These are phyloP conservation scores for Malthinus seriepunctatus DNA, from an alignment of 2,888 invertebrate species.

Conservation along the genomic window DNA sequence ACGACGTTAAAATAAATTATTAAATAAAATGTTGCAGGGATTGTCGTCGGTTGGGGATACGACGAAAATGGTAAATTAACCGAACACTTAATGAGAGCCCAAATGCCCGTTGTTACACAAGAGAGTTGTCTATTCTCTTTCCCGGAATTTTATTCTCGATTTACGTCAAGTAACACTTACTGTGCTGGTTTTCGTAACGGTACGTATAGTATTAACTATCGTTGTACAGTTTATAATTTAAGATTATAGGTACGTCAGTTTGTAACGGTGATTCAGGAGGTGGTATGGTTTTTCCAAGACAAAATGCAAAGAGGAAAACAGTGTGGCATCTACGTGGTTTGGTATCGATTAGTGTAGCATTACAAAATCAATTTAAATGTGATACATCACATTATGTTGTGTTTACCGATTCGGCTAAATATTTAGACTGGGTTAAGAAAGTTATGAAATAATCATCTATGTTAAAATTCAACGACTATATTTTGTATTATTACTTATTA, in stretches of 20 bases:
- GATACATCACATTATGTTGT: slow-evolving; percentile 64
- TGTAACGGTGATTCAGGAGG: slow-evolving; percentile 58
- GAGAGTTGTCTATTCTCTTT: slow-evolving; percentile 64
- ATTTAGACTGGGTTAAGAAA: slow-evolving; percentile 56
- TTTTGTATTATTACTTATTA: too few relatives aligned
- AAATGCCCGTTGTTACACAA: slow-evolving; percentile 64
- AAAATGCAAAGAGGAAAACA: slow-evolving; percentile 33
- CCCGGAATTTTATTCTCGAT: slow-evolving; percentile 63
- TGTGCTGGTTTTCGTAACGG: slow-evolving; percentile 56
- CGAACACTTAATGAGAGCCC: slow-evolving; percentile 61
- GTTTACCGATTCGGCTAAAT: slow-evolving; percentile 64
- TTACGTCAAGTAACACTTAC: slow-evolving; percentile 62
- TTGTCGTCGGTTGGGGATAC: slow-evolving; percentile 57
- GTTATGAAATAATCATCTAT: slow-evolving; percentile 8
- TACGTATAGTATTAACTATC: slow-evolving; percentile 31
- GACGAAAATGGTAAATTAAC: slow-evolving; percentile 62
- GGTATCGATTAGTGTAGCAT: slow-evolving; percentile 62
- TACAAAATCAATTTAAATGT: slow-evolving; percentile 61
- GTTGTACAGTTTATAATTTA: neutral
- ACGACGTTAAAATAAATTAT: neutral
- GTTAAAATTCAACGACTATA: neutral
- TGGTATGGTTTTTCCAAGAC: slow-evolving; percentile 50
- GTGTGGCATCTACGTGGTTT: slow-evolving; percentile 55
- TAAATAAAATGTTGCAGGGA: slow-evolving; percentile 38
- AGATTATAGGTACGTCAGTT: slow-evolving; percentile 58